These are phyloP conservation scores for Stenotaenia linearis DNA, from an alignment of 2,888 invertebrate species.

Conservation along the genomic window DNA sequence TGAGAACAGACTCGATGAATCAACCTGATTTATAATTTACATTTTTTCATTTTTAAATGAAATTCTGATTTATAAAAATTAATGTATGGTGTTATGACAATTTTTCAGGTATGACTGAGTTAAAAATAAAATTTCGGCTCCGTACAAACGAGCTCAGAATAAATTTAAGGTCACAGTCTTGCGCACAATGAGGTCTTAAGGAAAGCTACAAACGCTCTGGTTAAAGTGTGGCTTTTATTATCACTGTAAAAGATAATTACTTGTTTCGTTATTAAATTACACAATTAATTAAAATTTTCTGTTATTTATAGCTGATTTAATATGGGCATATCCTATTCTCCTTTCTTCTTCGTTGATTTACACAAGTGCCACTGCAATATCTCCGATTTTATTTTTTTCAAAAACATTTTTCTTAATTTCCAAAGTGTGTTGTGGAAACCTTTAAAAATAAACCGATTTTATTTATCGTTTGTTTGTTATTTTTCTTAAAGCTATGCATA, in stretches of 20 bases:
- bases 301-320: too few relatives aligned
- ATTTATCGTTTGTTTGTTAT: background rate
- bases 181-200: constrained; percentile 11
- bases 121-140: background rate
- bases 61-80: too few relatives aligned
- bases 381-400: background rate
- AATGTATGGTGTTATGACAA: constrained; percentile 2
- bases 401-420: background rate
- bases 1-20: too few relatives aligned
- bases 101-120: background rate
- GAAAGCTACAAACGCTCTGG: too few relatives aligned
- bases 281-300: too few relatives aligned
- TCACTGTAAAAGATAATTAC: background rate
- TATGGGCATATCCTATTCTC: too few relatives aligned
- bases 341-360: too few relatives aligned
- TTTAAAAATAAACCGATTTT: background rate
- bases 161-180: constrained; percentile 15
- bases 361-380: background rate
- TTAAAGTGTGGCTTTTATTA: background rate
- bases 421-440: background rate
- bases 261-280: too few relatives aligned
- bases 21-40: background rate
- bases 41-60: background rate
- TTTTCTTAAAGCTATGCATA: background rate
- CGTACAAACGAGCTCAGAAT: background rate